Base-by-base conservation (phyloP, 1,140 invertebrate species). In the Leptinotarsa defecta region DNA sequence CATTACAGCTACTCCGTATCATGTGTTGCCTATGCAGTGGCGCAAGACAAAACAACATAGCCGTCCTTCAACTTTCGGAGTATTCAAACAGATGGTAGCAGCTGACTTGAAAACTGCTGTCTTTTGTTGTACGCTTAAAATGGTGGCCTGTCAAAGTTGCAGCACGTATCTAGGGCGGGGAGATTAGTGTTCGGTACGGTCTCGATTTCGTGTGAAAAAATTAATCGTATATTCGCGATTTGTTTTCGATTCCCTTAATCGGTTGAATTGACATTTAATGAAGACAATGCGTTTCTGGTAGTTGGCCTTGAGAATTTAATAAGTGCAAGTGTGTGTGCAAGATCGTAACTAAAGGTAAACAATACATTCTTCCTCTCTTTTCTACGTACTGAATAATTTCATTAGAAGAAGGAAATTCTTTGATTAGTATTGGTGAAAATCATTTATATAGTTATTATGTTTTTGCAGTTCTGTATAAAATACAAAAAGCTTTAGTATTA, bases 61-160 rank as follows among this genome's bases (percentile, higher is more conserved):
- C 4, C 17, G 15, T 19, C 52, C 6, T 57, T 19, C n/a, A 57
- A 57, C 17, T 57, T 57, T 8, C n/a, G 4, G 1, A 57, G 52
- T 57, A n/a, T 57, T 57, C 52, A n/a, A 57, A 57, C 52, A 57
- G 52, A 57, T 57, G 52, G 52, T 57, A 57, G 52, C 52, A 57
- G 52, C 52, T 57, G 52, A 17, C 52, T 65, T 34, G 64, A 65
- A 65, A 65, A 5, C 22, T 65, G 13, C 64, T 15, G 20, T 8
- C 64, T 65, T 65, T 65, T 57, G 52, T 65, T 65, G 27, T 65
- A 15, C 17, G 64, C 64, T 65, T 65, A 65, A 65, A 82, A 88
- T 86, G 68, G 85, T 88, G 79, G 78, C 74, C 76, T 80, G 82
- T 83, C 77, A 84, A 77, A 72, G 70, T 76, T 71, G 64, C 74